A percentile compares a stretch with the other conserved stretches of the same genome.
Evolutionary conservation across 2,113 vertebrate genomes (phyloP).

Genomic region (Guaruba guarouba): DNA sequence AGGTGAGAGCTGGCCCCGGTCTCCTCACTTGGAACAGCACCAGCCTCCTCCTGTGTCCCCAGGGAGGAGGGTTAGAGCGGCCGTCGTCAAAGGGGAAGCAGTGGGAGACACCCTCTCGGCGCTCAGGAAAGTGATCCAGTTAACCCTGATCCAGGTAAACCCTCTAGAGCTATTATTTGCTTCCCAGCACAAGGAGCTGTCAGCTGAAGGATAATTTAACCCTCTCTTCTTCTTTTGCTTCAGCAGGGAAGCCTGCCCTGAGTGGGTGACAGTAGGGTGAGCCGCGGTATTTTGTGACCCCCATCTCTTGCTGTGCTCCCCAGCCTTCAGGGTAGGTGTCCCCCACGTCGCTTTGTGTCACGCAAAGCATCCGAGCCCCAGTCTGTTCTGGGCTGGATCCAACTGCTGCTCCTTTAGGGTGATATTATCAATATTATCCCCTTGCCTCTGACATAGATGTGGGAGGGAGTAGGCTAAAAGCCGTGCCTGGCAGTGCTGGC

Average conservation of each 20-base stretch:
- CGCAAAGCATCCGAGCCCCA: accelerated
- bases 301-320: not conserved
- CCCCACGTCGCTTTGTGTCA: accelerated
- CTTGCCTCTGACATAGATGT: accelerated
- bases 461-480: not conserved
- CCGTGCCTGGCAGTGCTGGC: accelerated
- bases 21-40: accelerated
- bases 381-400: not conserved
- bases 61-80: accelerated
- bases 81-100: not conserved
- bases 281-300: accelerated
- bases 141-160: not conserved
- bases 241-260: not conserved
- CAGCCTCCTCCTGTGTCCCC: not conserved
- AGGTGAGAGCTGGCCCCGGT: not conserved
- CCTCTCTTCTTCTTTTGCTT: not conserved
- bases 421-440: accelerated
- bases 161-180: not conserved
- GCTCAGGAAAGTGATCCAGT: not conserved
- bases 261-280: not conserved
- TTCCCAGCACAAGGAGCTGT: not conserved
- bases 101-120: not conserved
- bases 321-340: accelerated
- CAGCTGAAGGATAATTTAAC: not conserved
- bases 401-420: accelerated